These are phyloP conservation scores for Coptodon bakossiorum DNA, from an alignment of 2,113 vertebrate species.

Conservation along the genomic window DNA sequence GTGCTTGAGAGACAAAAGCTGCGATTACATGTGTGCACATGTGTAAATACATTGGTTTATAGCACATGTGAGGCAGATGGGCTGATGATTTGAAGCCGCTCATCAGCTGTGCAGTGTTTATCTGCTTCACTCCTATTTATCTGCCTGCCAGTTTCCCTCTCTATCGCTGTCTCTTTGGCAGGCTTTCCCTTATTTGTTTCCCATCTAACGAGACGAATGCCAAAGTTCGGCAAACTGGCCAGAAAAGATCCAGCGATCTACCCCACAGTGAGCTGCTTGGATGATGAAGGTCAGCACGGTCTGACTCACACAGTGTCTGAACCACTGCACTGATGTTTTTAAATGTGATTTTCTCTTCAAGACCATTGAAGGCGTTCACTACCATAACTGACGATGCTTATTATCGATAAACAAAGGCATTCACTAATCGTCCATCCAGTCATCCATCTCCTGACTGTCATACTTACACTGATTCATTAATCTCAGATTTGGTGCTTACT, in stretches of 20 bases:
- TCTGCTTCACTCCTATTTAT: conserved; percentile 22
- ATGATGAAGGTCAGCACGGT: conserved; percentile 5
- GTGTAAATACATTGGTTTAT: background rate
- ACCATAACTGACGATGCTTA: background rate
- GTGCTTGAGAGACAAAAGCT: background rate
- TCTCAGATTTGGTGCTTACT: background rate
- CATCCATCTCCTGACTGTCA: background rate
- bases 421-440: background rate
- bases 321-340: background rate
- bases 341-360: background rate
- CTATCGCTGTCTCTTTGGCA: background rate
- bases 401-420: background rate
- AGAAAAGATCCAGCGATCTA: background rate
- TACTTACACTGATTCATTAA: background rate
- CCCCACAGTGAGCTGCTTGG: background rate
- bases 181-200: conserved; percentile 13
- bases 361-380: background rate
- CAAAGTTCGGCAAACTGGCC: conserved; percentile 13
- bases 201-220: background rate
- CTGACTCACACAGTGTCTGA: background rate
- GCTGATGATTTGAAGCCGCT: conserved; percentile 21
- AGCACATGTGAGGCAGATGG: conserved; percentile 19
- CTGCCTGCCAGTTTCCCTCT: conserved; percentile 17
- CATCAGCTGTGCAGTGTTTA: conserved; percentile 33
- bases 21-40: background rate